These are phyloP conservation scores for Grantiella picta DNA, from an alignment of 2,113 vertebrate genomes.

Conservation along the genomic window DNA sequence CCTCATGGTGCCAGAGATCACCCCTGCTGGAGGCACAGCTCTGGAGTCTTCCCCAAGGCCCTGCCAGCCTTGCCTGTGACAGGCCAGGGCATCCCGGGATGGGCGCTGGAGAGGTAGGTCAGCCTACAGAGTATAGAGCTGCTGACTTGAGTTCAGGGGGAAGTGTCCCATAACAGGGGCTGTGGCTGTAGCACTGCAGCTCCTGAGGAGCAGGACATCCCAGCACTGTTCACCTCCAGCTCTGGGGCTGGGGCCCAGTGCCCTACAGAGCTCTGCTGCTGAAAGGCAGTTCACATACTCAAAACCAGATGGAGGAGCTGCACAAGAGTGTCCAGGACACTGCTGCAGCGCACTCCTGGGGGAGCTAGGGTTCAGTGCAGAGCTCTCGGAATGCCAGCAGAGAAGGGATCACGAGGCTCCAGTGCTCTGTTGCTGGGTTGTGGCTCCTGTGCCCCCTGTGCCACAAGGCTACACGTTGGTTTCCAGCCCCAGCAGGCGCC, in stretches of 20 bases:
- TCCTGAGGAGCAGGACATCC: not conserved
- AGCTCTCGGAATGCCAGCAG: rapidly evolving
- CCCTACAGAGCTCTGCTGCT: rapidly evolving
- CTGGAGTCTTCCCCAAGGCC: rapidly evolving
- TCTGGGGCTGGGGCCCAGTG: rapidly evolving
- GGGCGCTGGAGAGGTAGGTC: not conserved
- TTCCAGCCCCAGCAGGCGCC: slow-evolving; percentile 90
- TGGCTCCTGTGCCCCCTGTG: not conserved
- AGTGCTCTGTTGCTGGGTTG: not conserved
- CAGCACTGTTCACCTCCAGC: rapidly evolving
- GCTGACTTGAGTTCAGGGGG: rapidly evolving
- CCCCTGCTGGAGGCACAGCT: no score
- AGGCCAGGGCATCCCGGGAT: rapidly evolving
- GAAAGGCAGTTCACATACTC: not conserved
- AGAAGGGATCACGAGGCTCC: rapidly evolving
- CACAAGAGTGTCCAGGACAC: not conserved
- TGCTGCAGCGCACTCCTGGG: not conserved
- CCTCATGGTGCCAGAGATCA: rapidly evolving
- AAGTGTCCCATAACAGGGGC: rapidly evolving
- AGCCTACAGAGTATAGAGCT: not conserved
- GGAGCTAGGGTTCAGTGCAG: not conserved
- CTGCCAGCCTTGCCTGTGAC: not conserved
- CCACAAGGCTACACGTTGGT: slow-evolving; percentile 82
- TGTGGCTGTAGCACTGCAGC: not conserved
- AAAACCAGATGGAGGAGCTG: not conserved